Conservation (phyloP, 2,113 vertebrate species). For the Aphyosemion australe region DNA sequence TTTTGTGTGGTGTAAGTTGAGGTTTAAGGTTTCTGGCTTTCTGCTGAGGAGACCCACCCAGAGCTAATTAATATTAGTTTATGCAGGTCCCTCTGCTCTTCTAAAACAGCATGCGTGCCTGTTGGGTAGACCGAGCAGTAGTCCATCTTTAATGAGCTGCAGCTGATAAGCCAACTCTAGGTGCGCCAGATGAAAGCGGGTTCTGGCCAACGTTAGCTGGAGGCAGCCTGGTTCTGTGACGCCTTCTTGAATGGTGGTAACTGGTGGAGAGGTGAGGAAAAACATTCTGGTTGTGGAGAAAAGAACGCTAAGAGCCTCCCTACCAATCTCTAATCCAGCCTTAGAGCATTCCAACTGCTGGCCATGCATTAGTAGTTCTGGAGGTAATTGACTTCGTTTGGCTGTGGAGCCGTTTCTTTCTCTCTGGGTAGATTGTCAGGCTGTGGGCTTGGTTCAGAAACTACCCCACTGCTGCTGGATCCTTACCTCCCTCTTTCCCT, state of each 20-base stretch:
- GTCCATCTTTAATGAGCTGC: slow-evolving; percentile 40
- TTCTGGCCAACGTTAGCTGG: neutral
- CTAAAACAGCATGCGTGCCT: neutral
- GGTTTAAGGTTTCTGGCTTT: slow-evolving; percentile 1
- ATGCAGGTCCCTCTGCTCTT: slow-evolving; percentile 3
- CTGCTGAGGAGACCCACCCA: neutral
- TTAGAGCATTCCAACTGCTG: neutral
- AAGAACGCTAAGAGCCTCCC: neutral
- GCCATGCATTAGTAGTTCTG: neutral
- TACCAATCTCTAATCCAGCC: slow-evolving; percentile 23
- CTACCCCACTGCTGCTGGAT: neutral
- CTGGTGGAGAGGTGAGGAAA: slow-evolving; percentile 21
- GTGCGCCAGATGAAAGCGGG: slow-evolving; percentile 20
- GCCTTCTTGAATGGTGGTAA: neutral
- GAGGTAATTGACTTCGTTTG: slow-evolving; percentile 17
- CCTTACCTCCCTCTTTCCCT: neutral
- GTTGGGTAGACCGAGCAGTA: neutral
- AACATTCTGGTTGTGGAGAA: slow-evolving; percentile 4
- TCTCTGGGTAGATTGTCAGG: slow-evolving; percentile 24
- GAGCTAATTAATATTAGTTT: slow-evolving; percentile 30
- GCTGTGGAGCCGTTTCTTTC: neutral
- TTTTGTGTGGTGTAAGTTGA: neutral
- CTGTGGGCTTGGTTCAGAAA: slow-evolving; percentile 10
- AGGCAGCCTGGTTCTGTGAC: neutral
- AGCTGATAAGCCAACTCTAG: neutral